Evolutionary conservation across 2,888 invertebrate species (phyloP).

Genomic region (Drosophila dives): DNA sequence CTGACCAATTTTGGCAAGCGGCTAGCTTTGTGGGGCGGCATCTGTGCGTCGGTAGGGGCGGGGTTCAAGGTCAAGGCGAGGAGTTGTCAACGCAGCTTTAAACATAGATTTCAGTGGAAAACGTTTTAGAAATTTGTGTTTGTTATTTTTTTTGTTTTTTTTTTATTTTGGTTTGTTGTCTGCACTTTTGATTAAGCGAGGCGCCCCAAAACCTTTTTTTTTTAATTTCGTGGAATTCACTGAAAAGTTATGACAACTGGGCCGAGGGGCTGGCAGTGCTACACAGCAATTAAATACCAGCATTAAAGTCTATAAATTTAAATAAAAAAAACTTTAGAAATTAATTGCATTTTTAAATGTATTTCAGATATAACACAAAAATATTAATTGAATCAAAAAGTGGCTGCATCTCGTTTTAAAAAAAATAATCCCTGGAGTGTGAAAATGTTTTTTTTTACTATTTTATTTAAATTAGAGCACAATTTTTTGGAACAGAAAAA

Average conservation of each 20-base stretch:
- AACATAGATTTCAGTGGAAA: constrained; percentile 74
- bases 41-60: not conserved
- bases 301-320: not conserved
- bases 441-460: not conserved
- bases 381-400: not conserved
- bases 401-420: not conserved
- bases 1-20: constrained; percentile 69
- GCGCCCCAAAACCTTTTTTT: constrained; percentile 60
- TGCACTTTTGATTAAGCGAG: constrained; percentile 74
- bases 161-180: constrained; percentile 39
- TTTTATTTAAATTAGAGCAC: not conserved
- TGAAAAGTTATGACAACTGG: constrained; percentile 68
- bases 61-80: constrained; percentile 72
- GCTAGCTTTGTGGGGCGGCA: not conserved
- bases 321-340: not conserved
- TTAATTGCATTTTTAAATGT: too few relatives aligned
- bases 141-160: too few relatives aligned
- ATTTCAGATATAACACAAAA: accelerated
- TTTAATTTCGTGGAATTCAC: constrained; percentile 68
- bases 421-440: not conserved
- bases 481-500: too few relatives aligned
- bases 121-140: constrained; percentile 33
- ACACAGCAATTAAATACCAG: not conserved
- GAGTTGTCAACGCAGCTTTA: constrained; percentile 66
- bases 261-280: not conserved